Base-by-base conservation (phyloP, 1,140 invertebrate genomes). In the Habropoda laboriosa region DNA sequence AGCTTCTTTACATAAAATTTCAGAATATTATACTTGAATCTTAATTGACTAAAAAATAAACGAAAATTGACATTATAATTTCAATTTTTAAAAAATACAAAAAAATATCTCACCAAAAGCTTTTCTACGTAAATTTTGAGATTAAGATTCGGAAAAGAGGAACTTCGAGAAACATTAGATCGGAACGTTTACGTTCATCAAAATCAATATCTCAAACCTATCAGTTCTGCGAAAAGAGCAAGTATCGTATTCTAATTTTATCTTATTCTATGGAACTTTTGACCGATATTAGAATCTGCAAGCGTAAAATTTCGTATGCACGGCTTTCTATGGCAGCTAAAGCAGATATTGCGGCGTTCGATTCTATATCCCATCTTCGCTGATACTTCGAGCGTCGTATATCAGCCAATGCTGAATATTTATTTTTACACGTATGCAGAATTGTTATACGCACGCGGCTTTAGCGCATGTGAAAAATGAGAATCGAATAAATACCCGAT, bases 201-300 rank as follows among this genome's bases (percentile, higher is more conserved):
- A 32, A 4, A 5, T 3, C 24, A 24, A 38, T 61, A 30, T 49
- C 32, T 32, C 7, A 47, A 47, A 32, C 3, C 8, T 32, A n/a
- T n/a, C 42, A 66, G 47, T 35, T 49, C 10, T n/a, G 1, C 24
- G 6, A 13, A 2, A 35, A 42, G 4, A 24, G 42, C 35, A 21
- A 27, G 30, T 0, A 16, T 40, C 72, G 27, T 12, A 10, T 75
- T 42, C 18, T 27, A 53, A 75, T 53, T 49, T 47, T 42, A 77
- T 55, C 42, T 13, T 21, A 24, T 47, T 45, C n/a, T 21, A 12
- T 8, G 16, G 30, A 35, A 68, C 21, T 5, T 70, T 49, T 38
- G 74, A 58, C 64, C 64, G 64, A 70, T 68, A 77, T 77, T 77
- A 77, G 53, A 77, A 70, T 58, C 51, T 27, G 64, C n/a, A 47